These are phyloP conservation scores for Anguilla anguilla DNA, from an alignment of 2,797 vertebrate species.

Conservation along the genomic window DNA sequence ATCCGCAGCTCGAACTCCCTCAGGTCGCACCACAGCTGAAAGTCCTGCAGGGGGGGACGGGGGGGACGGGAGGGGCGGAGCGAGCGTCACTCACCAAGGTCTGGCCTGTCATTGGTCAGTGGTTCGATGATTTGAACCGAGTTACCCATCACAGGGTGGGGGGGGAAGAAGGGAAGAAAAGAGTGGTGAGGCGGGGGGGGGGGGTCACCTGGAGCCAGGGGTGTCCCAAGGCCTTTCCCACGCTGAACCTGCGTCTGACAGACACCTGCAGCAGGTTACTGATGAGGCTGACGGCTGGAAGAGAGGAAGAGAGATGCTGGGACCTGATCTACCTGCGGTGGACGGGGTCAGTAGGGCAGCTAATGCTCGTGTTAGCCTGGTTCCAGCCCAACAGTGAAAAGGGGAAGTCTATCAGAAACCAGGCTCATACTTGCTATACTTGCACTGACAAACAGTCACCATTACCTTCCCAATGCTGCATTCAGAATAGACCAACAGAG, in stretches of 20 bases:
- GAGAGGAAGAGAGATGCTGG: not conserved
- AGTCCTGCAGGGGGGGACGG: constrained; percentile 62
- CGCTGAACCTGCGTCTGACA: constrained; percentile 67
- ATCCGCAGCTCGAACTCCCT: constrained; percentile 66
- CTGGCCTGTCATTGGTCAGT: not conserved
- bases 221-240: constrained; percentile 73
- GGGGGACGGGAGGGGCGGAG: too few species aligned
- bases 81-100: not conserved
- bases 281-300: constrained; percentile 72
- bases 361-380: not conserved
- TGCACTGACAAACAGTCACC: not conserved
- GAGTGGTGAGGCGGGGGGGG: not conserved
- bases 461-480: not conserved
- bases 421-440: not conserved
- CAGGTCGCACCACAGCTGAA: constrained; percentile 76
- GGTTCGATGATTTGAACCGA: not conserved
- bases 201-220: constrained; percentile 71
- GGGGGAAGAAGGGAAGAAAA: too few species aligned
- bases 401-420: not conserved
- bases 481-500: not conserved
- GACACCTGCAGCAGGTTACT: constrained; percentile 77
- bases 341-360: not conserved
- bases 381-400: not conserved
- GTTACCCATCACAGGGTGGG: not conserved
- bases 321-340: not conserved